Evolutionary conservation across 2,797 vertebrate species (phyloP), one percentile per base, ranked within the genome.

Genomic region (Octomys mimax): DNA sequence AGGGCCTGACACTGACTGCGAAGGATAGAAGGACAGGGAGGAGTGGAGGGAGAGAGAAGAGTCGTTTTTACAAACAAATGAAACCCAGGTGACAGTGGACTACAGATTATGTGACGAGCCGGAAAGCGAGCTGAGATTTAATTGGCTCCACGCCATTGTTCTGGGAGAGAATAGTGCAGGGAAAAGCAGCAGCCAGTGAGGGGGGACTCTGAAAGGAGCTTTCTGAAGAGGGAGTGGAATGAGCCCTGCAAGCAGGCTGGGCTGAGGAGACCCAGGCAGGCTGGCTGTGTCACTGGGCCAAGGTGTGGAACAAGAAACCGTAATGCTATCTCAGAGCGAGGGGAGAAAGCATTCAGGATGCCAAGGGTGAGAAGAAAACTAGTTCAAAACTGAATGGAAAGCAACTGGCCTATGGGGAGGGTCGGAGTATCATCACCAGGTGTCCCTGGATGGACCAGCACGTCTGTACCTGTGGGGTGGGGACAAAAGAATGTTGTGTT

Each of bases 341-440:
- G 2, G 9, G 2, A 31, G 26, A 46, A 36, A n/a, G 9, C 8
- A 52, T 36, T 84, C 16, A 57, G 42, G 31, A 59, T 66, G 4
- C 71, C 42, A 79, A 75, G 28, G 13, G 1, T 77, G 28, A 89
- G 22, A 82, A 68, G 10, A 84, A 90, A 87, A 68, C 0, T 28
- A 49, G 18, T 90, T 82, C 57, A 84, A 54, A 96, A 36, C 33
- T 54, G 10, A 93, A 36, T 54, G 73, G 91, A 61, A 89, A 87
- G 22, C 1, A 59, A 46, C 6, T 8, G 42, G 80, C 21, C 8
- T 16, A 0, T 36, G 1, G 0, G 14, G 11, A 57, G 89, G n/a
- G 28, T 49, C 16, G 52, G n/a, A 75, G 10, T 2, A 42, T 57
- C 26, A 24, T 11, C 36, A 42, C 36, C 0, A 39, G 33, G 49